Evolutionary conservation across 2,113 vertebrate genomes (phyloP), one percentile per base, ranked within the genome.

Genomic region (Pluvianellus socialis): DNA sequence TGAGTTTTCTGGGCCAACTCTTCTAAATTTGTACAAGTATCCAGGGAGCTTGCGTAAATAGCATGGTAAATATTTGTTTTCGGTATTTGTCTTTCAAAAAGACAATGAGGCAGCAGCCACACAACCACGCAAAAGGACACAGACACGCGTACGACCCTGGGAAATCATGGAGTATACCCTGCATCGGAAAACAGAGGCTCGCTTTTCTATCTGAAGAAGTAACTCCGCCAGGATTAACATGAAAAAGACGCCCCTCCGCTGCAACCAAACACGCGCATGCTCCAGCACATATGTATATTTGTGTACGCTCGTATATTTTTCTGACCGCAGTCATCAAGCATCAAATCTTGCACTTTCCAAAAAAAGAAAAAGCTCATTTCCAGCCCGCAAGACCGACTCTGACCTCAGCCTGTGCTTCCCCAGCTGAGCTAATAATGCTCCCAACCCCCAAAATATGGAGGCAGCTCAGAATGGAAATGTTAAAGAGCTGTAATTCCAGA

Each of bases 391-490:
- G 86, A 93, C 76, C 3, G 42, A 76, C 68, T 79, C 86, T 95
- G 95, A 97, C 95, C 97, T 95, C 96, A 95, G 91, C 80, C 88
- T 92, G 65, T 79, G 95, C 86, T 94, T 97, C 92, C 91, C 80
- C 75, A 91, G 95, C 94, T 94, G 88, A 97, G 94, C 95, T 96
- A 91, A 93, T 89, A 94, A 80, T 27, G 33, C 73, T 96, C 96
- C 92, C 89, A 92, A 73, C 90, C 92, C 95, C 95, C 95, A 95
- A 89, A 97, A 96, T 94, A 97, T 95, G 97, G 97, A 97, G 93
- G 89, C 91, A 96, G 86, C 91, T 84, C 95, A 90, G 72, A 94
- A 97, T 97, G 96, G 94, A 97, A 98, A 96, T 95, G 96, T 95
- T 96, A 96, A 94, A 93, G 92, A 96, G 94, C 74, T 7, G 74